Evolutionary conservation across 1,140 invertebrate genomes (phyloP).

Genomic region (Eriocheir sinensis): DNA sequence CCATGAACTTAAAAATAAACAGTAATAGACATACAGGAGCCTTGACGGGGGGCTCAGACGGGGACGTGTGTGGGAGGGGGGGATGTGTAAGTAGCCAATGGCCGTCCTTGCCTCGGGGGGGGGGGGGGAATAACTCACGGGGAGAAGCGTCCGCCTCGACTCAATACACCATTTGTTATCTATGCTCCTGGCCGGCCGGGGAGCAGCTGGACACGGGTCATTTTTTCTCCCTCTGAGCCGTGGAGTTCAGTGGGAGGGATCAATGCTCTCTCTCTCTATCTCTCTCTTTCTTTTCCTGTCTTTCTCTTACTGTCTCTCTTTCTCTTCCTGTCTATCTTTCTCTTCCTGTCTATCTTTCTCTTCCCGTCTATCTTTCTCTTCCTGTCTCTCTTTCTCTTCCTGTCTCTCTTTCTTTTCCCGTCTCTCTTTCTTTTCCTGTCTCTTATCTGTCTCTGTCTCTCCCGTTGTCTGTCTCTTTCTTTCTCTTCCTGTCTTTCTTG

Average conservation of each 20-base stretch:
- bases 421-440: not conserved
- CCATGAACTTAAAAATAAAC: no score
- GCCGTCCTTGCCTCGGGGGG: not conserved
- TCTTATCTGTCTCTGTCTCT: no score
- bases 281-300: not conserved
- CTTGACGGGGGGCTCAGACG: no score
- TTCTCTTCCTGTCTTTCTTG: not conserved
- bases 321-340: not conserved
- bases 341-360: no score
- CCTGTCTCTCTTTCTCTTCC: not conserved
- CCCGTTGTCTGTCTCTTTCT: no score
- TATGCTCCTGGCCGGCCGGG: not conserved
- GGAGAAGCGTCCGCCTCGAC: not conserved
- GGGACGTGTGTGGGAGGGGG: no score
- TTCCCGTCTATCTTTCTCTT: no score
- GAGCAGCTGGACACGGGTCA: not conserved
- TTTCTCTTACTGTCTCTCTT: not conserved
- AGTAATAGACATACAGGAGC: no score
- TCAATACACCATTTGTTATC: slow-evolving; percentile 15
- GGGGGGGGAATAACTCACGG: not conserved
- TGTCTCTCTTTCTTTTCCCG: not conserved
- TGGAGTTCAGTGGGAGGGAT: not conserved
- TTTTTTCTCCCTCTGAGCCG: not conserved
- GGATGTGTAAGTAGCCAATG: slow-evolving; percentile 7
- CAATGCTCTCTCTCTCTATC: not conserved